Percentiles rank a stretch among this genome's conserved stretches.
These are phyloP conservation scores for Heliconius hewitsoni DNA, from an alignment of 1,140 invertebrate genomes.

Conservation along the genomic window DNA sequence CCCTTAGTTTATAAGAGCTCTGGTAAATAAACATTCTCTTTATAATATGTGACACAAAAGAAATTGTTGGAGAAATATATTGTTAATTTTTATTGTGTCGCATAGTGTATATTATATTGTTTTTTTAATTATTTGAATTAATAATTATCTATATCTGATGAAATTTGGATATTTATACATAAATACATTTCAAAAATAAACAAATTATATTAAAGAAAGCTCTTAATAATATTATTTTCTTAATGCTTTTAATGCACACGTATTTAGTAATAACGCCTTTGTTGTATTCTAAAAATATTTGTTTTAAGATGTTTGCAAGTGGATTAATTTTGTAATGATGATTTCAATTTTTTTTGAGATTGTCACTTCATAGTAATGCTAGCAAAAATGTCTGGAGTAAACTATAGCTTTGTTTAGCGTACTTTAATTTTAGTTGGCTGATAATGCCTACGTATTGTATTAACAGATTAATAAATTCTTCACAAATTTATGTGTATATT, in stretches of 20 bases:
- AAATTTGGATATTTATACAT: not conserved
- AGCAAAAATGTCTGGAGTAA: slow-evolving; percentile 23
- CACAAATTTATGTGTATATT: slow-evolving; percentile 19
- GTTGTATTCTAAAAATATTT: not conserved
- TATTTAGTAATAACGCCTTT: not conserved
- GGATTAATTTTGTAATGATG: not conserved
- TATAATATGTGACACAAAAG: not conserved
- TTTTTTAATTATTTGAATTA: not conserved
- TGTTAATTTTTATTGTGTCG: not conserved
- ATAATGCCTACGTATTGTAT: slow-evolving; percentile 40
- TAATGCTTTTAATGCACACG: slow-evolving; percentile 33
- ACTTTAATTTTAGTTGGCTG: slow-evolving; percentile 29
- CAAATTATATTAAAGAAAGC: slow-evolving; percentile 15
- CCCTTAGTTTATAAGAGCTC: not conserved
- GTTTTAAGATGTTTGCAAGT: not conserved
- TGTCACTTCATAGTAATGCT: slow-evolving; percentile 32
- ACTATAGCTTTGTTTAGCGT: slow-evolving; percentile 27
- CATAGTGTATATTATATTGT: not conserved
- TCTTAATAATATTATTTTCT: slow-evolving; percentile 4
- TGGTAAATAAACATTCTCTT: slow-evolving; percentile 1
- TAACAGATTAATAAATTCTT: slow-evolving; percentile 47
- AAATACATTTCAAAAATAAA: not conserved
- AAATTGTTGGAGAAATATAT: not conserved
- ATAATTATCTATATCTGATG: not conserved
- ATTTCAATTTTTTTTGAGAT: not conserved